Evolutionary conservation across 2,113 vertebrate genomes (phyloP).

Genomic region (Grus americana): DNA sequence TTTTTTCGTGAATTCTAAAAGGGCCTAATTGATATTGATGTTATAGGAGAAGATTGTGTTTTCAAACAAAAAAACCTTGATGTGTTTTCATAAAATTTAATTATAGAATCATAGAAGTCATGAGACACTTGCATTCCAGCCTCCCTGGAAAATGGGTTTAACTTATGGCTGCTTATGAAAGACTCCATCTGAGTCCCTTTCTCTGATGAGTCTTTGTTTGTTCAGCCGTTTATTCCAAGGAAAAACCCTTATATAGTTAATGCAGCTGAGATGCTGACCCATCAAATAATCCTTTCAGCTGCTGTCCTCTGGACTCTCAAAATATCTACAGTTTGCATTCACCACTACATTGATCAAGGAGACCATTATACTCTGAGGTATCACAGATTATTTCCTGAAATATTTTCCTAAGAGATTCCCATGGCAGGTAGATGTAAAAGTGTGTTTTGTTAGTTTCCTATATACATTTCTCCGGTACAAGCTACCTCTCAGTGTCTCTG

Average conservation of each 20-base stretch:
- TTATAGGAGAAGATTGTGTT: not conserved
- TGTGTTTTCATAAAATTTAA: not conserved
- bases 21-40: not conserved
- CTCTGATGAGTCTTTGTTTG: not conserved
- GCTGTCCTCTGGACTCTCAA: not conserved
- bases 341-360: not conserved
- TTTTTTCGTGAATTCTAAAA: not conserved
- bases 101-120: not conserved
- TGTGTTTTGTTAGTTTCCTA: not conserved
- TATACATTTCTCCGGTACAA: not conserved
- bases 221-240: not conserved
- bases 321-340: not conserved
- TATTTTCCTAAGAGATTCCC: not conserved
- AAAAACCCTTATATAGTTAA: not conserved
- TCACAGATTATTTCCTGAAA: not conserved
- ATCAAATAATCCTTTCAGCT: slow-evolving; percentile 12
- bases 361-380: not conserved
- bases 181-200: not conserved
- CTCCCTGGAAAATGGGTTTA: not conserved
- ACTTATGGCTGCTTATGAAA: not conserved
- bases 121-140: not conserved
- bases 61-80: not conserved
- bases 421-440: not conserved
- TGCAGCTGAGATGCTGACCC: slow-evolving; percentile 25
- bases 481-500: not conserved